Evolutionary conservation across 2,888 invertebrate species (phyloP).

Genomic region (Crocallis elinguaria): DNA sequence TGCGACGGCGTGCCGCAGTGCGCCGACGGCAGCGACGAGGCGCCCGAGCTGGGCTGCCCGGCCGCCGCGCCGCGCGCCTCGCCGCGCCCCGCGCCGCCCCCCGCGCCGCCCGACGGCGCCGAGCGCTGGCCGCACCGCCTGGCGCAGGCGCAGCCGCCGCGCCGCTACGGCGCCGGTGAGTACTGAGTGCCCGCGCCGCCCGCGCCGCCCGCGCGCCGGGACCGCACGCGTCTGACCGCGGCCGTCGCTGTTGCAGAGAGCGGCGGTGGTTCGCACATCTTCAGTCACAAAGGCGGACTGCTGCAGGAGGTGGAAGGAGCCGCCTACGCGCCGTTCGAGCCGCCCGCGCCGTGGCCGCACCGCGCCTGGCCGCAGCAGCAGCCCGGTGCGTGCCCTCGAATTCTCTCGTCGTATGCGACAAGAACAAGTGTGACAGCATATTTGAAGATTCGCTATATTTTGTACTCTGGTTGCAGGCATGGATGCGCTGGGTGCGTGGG

Average conservation of each 20-base stretch:
- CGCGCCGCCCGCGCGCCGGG: not conserved
- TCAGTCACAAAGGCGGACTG: constrained; percentile 89
- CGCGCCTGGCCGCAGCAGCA: constrained; percentile 33
- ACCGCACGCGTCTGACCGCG: not conserved
- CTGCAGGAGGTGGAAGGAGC: constrained; percentile 74
- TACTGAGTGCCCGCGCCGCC: not conserved
- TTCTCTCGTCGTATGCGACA: no score
- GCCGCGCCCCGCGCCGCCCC: constrained; percentile 16
- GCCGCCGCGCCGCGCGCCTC: constrained; percentile 45
- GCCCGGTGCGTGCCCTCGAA: not conserved
- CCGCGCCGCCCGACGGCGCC: constrained; percentile 1
- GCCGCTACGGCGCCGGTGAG: constrained; percentile 54
- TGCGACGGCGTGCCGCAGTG: constrained; percentile 97
- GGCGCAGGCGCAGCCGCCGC: constrained; percentile 70
- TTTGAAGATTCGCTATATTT: no score
- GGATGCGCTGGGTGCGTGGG: no score
- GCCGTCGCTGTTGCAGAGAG: constrained; percentile 2
- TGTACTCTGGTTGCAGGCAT: constrained; percentile 33
- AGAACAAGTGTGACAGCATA: no score
- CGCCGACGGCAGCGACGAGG: constrained; percentile 96
- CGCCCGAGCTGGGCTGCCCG: constrained; percentile 92
- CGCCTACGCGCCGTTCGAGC: constrained; percentile 47
- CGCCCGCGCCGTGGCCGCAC: constrained; percentile 37
- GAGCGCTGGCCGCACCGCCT: constrained; percentile 76
- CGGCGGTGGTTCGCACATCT: constrained; percentile 83